Percentiles rank a stretch among this genome's conserved stretches.
Conservation (phyloP, 2,797 vertebrate genomes). For the Austrolebias charrua region DNA sequence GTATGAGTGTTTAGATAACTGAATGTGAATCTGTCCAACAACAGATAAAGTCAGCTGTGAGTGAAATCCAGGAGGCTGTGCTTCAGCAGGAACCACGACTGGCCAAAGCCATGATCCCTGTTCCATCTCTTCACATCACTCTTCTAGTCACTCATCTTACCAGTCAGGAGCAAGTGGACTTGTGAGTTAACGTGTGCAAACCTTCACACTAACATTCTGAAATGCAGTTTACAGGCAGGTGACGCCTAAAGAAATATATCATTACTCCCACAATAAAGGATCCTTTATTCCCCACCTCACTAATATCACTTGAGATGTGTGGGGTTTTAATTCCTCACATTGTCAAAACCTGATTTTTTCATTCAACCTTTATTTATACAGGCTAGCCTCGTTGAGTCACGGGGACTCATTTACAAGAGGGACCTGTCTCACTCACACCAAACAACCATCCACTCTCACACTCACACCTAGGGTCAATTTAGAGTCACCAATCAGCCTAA, state of each 20-base stretch:
- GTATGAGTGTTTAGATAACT: constrained; percentile 2
- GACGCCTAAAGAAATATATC: background rate
- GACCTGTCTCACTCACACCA: too few species aligned
- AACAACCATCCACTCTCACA: too few species aligned
- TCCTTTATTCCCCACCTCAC: too few species aligned
- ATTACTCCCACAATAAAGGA: background rate
- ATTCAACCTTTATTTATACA: too few species aligned
- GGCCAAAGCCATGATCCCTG: constrained; percentile 83
- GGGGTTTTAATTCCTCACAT: background rate
- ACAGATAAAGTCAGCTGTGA: constrained; percentile 84
- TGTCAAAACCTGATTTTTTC: background rate
- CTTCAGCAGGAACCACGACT: constrained; percentile 85
- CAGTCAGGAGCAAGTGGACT: constrained; percentile 84
- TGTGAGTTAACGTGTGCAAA: constrained; percentile 79
- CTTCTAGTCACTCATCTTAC: constrained; percentile 89
- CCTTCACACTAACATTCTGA: background rate
- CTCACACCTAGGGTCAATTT: too few species aligned
- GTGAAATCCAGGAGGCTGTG: constrained; percentile 83
- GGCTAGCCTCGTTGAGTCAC: too few species aligned
- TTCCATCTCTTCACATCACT: constrained; percentile 90
- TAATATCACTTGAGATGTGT: background rate
- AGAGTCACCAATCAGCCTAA: too few species aligned
- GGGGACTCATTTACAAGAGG: too few species aligned
- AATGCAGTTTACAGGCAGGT: background rate
- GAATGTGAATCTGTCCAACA: constrained; percentile 36